Evolutionary conservation across 2,888 invertebrate species (phyloP), one percentile per base, ranked within the genome.

Genomic region (Leptopterna dolabrata): DNA sequence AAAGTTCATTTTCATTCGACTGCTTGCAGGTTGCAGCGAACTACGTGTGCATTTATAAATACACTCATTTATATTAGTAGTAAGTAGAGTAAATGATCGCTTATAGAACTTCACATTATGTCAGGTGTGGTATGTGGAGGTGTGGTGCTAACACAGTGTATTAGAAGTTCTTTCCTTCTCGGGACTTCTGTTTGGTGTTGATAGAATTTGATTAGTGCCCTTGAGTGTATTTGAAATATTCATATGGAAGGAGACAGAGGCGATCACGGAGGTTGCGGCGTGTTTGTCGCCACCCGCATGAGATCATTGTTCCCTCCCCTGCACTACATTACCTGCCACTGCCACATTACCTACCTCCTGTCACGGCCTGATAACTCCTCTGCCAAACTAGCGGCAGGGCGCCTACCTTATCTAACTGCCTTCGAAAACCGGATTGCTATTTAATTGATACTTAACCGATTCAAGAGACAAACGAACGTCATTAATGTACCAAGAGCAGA

Each of bases 351-450:
- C 43, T 29, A 30, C 71, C 63, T n/a, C 70, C 83, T 63, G 83
- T 83, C 83, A 83, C 83, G 83, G 71, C 83, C 83, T 83, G 83
- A 83, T 83, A 83, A 83, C 71, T 36, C n/a, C 71, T 36, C 83
- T 70, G 83, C 83, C 83, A 43, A 81, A 81, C 81, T 51, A 81
- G 30, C 78, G 78, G 78, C 78, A 78, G 45, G 78, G 43, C 19
- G 30, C 78, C 36, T 29, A 81, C 81, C 81, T 81, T 81, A 81
- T 81, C 81, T 81, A 81, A 81, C 47, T 81, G 29, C 51, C 81
- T 51, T 51, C 30, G 36, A 47, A 30, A 51, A 36, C 30, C 81
- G 55, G 81, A 81, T 81, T 81, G 81, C 81, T 81, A 81, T 81
- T 81, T 81, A 81, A 81, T 81, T 81, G 81, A 81, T 81, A 55